phyloP scores from a whole-genome alignment of 2,113 vertebrate genomes.

The Tupaia tana region DNA sequence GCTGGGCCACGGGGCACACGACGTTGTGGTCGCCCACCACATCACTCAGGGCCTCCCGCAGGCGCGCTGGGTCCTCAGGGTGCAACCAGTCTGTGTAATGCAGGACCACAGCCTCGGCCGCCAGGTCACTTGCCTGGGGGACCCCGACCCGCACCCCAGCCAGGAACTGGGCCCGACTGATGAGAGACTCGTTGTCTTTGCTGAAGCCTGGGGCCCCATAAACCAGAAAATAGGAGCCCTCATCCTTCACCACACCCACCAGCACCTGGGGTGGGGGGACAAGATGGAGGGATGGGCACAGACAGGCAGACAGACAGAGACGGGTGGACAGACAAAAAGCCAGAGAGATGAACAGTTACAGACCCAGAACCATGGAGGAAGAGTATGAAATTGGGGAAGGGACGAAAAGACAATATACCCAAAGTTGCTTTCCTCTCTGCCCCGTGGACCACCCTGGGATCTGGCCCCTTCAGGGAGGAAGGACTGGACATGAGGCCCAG shows the following conservation, averaged over 20 bases:
- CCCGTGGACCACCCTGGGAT: slow-evolving; percentile 30
- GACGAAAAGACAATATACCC: slow-evolving; percentile 39
- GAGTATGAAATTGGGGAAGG: slow-evolving; percentile 47
- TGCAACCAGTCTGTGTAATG: slow-evolving; percentile 97
- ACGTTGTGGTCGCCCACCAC: slow-evolving; percentile 96
- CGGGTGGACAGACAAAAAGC: slow-evolving; percentile 66
- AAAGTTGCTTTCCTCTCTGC: slow-evolving; percentile 18
- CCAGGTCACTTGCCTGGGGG: slow-evolving; percentile 94
- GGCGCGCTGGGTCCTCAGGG: slow-evolving; percentile 91
- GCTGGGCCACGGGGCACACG: slow-evolving; percentile 92
- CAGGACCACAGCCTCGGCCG: slow-evolving; percentile 93
- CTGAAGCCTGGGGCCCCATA: slow-evolving; percentile 96
- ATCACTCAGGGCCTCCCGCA: slow-evolving; percentile 94
- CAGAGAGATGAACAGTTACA: slow-evolving; percentile 71
- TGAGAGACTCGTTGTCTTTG: slow-evolving; percentile 95
- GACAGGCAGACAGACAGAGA: slow-evolving; percentile 69
- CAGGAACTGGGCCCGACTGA: slow-evolving; percentile 93
- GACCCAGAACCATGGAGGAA: slow-evolving; percentile 32
- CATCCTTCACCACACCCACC: slow-evolving; percentile 94
- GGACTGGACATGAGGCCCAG: background rate
- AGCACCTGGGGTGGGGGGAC: slow-evolving; percentile 87
- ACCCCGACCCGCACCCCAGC: slow-evolving; percentile 92
- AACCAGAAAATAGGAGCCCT: slow-evolving; percentile 94
- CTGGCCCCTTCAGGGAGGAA: slow-evolving; percentile 4
- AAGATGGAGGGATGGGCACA: slow-evolving; percentile 63